Conservation (phyloP, 2,113 vertebrate genomes). For the Hymenochirus boettgeri region DNA sequence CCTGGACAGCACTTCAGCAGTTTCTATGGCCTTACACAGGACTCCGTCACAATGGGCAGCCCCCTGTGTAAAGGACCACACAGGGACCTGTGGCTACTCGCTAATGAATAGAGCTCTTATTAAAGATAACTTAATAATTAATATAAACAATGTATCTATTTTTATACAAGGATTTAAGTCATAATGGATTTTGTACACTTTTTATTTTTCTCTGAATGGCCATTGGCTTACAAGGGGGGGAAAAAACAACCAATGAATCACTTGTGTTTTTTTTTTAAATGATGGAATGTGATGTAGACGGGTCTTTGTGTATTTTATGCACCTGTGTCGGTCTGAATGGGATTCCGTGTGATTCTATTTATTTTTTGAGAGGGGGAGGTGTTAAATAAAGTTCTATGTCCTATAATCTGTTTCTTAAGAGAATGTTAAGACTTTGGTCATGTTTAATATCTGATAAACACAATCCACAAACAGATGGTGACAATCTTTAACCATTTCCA, state of each 20-base stretch:
- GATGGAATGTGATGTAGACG: too few species aligned
- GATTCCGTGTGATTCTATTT: slow-evolving; percentile 18
- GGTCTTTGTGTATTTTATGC: neutral
- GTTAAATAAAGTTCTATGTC: slow-evolving; percentile 5
- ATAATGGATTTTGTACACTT: neutral
- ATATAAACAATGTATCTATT: neutral
- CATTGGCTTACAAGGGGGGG: too few species aligned
- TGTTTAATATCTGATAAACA: slow-evolving; percentile 68
- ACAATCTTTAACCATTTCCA: slow-evolving; percentile 44
- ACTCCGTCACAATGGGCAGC: slow-evolving; percentile 78
- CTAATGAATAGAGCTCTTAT: neutral
- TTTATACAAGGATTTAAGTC: neutral
- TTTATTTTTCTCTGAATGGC: too few species aligned
- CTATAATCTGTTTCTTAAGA: slow-evolving; percentile 49
- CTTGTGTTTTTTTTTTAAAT: too few species aligned
- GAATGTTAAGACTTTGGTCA: slow-evolving; percentile 69
- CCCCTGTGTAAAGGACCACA: slow-evolving; percentile 65
- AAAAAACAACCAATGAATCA: too few species aligned
- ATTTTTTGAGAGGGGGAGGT: neutral
- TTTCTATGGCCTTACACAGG: slow-evolving; percentile 83
- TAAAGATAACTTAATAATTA: neutral
- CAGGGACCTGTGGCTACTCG: neutral
- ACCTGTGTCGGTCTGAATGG: slow-evolving; percentile 2
- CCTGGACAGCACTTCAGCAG: slow-evolving; percentile 85
- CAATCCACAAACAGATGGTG: slow-evolving; percentile 57